phyloP scores from a whole-genome alignment of 2,113 vertebrate species.

The Phalacrocorax pelagicus region DNA sequence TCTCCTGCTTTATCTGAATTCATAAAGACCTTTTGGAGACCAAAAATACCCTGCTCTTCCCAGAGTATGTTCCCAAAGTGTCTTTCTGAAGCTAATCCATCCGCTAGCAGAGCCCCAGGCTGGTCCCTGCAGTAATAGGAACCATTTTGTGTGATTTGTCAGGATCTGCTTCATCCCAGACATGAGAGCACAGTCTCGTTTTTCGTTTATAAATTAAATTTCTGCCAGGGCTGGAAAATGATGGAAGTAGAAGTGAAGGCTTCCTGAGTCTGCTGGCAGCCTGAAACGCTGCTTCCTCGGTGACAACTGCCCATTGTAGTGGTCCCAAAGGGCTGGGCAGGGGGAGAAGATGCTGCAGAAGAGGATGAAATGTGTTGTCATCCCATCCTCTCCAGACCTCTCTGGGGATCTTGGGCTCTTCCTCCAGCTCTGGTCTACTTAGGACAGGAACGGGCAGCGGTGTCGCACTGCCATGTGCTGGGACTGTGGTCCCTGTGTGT shows the following conservation, averaged over 20 bases:
- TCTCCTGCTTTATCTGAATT: background rate
- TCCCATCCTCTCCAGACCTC: background rate
- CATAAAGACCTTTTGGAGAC: background rate
- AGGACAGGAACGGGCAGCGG: background rate
- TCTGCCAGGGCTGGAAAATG: background rate
- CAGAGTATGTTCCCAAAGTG: background rate
- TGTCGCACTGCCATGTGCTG: rapidly evolving
- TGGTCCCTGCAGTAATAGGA: background rate
- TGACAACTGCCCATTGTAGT: background rate
- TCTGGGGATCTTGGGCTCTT: background rate
- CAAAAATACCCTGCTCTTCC: background rate
- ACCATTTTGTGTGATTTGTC: background rate
- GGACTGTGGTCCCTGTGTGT: background rate
- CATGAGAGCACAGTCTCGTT: background rate
- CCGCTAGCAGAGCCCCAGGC: rapidly evolving
- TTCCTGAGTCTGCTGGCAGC: background rate
- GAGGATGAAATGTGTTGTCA: background rate
- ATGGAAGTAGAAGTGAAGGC: background rate
- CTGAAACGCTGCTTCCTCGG: rapidly evolving
- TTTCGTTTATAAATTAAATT: background rate
- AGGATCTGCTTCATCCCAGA: background rate
- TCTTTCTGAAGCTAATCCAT: background rate
- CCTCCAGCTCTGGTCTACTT: background rate
- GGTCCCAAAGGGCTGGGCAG: background rate
- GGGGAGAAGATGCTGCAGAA: background rate